Evolutionary conservation across 2,797 vertebrate genomes (phyloP), one percentile per base, ranked within the genome.

Genomic region (Microchirus variegatus): DNA sequence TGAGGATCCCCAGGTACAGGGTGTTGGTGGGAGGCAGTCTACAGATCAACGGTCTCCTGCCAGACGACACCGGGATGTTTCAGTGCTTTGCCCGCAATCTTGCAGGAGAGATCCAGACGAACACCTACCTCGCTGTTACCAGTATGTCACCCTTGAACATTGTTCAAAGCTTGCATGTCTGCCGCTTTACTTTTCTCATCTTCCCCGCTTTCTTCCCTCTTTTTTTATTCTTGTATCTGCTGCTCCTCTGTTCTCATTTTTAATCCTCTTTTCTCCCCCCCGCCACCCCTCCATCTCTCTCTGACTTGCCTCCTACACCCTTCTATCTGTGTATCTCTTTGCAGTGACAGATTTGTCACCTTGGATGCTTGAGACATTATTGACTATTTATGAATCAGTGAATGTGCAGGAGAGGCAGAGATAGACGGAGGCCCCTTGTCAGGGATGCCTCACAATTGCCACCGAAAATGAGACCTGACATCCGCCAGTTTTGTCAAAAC

Each of bases 11-110:
- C 45, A 93, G 96, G 35, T 97, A 97, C 94, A 93, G 92, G 70
- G 94, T 97, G 58, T 83, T 95, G 51, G 81, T 85, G 0, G 95
- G 96, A 0, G 96, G 98, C 75, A 94, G 95, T 71, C 92, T 99
- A 65, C 96, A 96, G 92, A 96, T 99, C 93, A 98, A 95, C 2
- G 95, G 95, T 45, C 94, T 99, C 67, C 70, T 96, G 69, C 98
- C 98, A 0, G 96, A 97, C 0, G 97, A 99, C 91, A 98, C 98
- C 0, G 97, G 98, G 48, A 98, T 98, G 96, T 97, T 99, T 89
- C 98, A 99, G 89, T 99, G 98, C 88, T 99, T 98, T 0, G 96
- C 95, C 38, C 94, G 94, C 67, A 99, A 97, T 4, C 86, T 91
- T 0, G 97, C 96, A 0, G 97, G 98, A 35, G 97, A 98, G 89